Conservation (phyloP, 2,888 invertebrate genomes). For the Nomada fucata region DNA sequence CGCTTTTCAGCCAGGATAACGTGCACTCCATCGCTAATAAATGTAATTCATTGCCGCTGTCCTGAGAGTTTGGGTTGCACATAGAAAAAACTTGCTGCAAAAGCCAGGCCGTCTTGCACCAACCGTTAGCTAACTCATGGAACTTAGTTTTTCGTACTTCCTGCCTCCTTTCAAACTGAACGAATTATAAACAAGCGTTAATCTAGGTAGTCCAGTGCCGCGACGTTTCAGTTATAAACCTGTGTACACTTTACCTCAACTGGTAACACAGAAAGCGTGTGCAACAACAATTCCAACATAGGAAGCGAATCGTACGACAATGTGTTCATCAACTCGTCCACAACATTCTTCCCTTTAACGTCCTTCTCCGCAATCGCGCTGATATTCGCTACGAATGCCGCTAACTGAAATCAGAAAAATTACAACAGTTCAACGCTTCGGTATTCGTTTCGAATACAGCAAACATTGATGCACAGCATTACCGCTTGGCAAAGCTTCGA, state of each 20-base stretch:
- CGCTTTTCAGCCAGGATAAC: conserved; percentile 78
- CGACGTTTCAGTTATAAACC: neutral
- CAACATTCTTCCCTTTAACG: conserved; percentile 87
- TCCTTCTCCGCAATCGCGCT: conserved; percentile 84
- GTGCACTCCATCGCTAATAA: conserved; percentile 77
- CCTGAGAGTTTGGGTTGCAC: conserved; percentile 72
- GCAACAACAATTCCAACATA: conserved; percentile 89
- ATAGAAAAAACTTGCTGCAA: conserved; percentile 79
- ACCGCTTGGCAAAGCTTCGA: conserved; percentile 95
- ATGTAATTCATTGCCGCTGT: conserved; percentile 71
- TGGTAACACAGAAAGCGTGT: conserved; percentile 94
- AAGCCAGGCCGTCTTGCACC: conserved; percentile 78
- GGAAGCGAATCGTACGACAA: conserved; percentile 87
- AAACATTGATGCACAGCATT: conserved; percentile 81
- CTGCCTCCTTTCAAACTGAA: conserved; percentile 74
- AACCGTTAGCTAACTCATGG: conserved; percentile 70
- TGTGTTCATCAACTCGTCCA: conserved; percentile 90
- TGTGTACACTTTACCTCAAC: conserved; percentile 89
- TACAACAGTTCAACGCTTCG: neutral
- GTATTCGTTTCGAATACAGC: neutral
- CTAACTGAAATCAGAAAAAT: conserved; percentile 87
- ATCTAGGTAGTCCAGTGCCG: neutral
- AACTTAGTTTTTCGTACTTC: conserved; percentile 62
- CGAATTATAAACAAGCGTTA: conserved; percentile 19
- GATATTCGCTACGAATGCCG: conserved; percentile 92